A percentile compares a stretch with the other conserved stretches of the same genome.
Conservation (phyloP, 2,888 invertebrate genomes). For the Drosophila subsilvestris region DNA sequence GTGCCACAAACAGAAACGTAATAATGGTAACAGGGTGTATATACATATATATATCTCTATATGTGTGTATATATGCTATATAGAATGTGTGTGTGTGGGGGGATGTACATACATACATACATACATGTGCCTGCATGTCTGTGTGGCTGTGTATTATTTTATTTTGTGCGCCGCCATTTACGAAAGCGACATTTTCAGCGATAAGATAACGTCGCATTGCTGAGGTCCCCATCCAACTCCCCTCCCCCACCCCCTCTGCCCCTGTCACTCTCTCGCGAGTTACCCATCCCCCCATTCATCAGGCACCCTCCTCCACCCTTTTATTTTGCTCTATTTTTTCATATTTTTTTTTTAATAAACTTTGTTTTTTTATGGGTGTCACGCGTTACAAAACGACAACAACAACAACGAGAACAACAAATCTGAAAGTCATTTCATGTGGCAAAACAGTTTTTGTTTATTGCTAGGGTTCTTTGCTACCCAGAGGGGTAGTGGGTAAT, state of each 20-base stretch:
- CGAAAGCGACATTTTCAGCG: slow-evolving; percentile 66
- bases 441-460: slow-evolving; percentile 63
- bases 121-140: background rate
- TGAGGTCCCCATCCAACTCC: slow-evolving; percentile 20
- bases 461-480: slow-evolving; percentile 42
- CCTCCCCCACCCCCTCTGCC: slow-evolving; percentile 1
- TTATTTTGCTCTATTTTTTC: slow-evolving; percentile 62
- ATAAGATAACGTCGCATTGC: slow-evolving; percentile 65
- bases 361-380: slow-evolving; percentile 65
- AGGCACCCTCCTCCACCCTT: slow-evolving; percentile 29
- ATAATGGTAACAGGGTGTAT: slow-evolving; percentile 5
- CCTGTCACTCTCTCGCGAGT: slow-evolving; percentile 29
- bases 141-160: slow-evolving; percentile 22
- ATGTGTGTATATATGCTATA: slow-evolving; percentile 3
- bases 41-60: slow-evolving; percentile 1
- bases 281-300: background rate
- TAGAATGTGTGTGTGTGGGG: slow-evolving; percentile 9
- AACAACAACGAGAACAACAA: slow-evolving; percentile 26
- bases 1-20: slow-evolving; percentile 8
- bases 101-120: too few species aligned
- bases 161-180: slow-evolving; percentile 72
- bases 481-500: slow-evolving; percentile 1
- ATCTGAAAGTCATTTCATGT: slow-evolving; percentile 61
- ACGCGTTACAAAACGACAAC: slow-evolving; percentile 63
- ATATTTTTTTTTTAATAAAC: slow-evolving; percentile 68